Base-by-base conservation (phyloP, 2,888 invertebrate genomes). In the Agrotis exclamationis region DNA sequence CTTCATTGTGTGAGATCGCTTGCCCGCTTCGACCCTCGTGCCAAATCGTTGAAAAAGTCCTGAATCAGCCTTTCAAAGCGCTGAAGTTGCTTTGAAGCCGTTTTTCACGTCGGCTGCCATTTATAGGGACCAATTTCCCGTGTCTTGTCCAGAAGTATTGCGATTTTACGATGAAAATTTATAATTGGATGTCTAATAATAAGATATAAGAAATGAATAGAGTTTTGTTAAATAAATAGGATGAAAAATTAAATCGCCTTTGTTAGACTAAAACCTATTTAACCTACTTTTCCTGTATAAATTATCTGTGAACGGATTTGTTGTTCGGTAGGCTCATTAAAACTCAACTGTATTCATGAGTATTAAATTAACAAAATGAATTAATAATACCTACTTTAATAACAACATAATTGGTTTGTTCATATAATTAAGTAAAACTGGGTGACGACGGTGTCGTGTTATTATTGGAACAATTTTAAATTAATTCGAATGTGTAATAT, bases 81-180 rank as follows among this genome's bases (percentile, higher is more conserved):
- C 75, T 80, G 69, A 53, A 80, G 71, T 70, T 57, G 70, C 72
- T 76, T 82, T 79, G 74, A 74, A 83, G 65, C 75, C 74, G 79
- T 83, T 84, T 85, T 86, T 83, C 78, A 73, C 79, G 63, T 78
- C 53, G 62, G 68, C 59, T 74, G 57, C 57, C 74, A 63, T 81
- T 80, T 81, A 60, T 62, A 72, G 71, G 74, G 81, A 70, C 82
- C 84, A 84, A 82, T 85, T 82, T 81, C 74, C 79, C 70, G 70
- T 59, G 64, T 73, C 67, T 72, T 66, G 57, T 70, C 58, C 48
- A 58, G 54, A 53, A 24, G 18, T 28, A 54, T 65, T 59, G 20
- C 20, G 13, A 65, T 71, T 72, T 63, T 24, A 70, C 65, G 45
- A 64, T 62, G 56, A 56, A 59, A 57, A 66, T 72, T 63, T 74